phyloP scores from a whole-genome alignment of 35 echinoderm and acorn worm genomes.

The Strongylocentrotus purpuratus region DNA sequence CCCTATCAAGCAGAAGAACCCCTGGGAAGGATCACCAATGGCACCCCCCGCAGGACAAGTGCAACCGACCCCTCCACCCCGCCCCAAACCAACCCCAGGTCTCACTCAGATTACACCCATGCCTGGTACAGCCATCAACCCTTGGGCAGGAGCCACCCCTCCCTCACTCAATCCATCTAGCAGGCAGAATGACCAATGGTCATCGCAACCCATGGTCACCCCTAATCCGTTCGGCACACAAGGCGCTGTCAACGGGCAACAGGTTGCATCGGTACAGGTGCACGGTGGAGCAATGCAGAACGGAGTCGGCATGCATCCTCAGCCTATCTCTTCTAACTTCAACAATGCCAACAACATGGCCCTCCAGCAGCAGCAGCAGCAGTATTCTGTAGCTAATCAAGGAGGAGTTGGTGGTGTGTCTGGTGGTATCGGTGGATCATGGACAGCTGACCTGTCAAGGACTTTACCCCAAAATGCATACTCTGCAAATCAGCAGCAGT shows the following conservation, averaged over 20 bases:
- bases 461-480: conserved; percentile 74
- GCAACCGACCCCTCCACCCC: conserved; percentile 45
- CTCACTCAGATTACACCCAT: conserved; percentile 10
- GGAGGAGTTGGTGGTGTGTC: background rate
- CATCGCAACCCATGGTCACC: conserved; percentile 56
- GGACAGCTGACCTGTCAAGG: conserved; percentile 86
- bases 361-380: conserved; percentile 12
- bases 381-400: conserved; percentile 4
- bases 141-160: conserved; percentile 53
- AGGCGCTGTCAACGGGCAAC: conserved; percentile 33
- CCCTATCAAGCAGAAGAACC: conserved; percentile 72
- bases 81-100: conserved; percentile 37
- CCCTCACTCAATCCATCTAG: background rate
- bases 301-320: conserved; percentile 41
- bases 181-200: conserved; percentile 67
- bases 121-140: conserved; percentile 52
- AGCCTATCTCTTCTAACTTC: conserved; percentile 57
- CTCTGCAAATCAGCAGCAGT: conserved; percentile 22
- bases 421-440: conserved; percentile 70
- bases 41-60: background rate
- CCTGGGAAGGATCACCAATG: conserved; percentile 64
- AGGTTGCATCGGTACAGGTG: background rate
- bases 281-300: conserved; percentile 30
- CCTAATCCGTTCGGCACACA: conserved; percentile 26
- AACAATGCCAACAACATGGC: conserved; percentile 81